These are phyloP conservation scores for Oscheius myriophilus DNA, from an alignment of 2,888 invertebrate genomes.

Conservation along the genomic window DNA sequence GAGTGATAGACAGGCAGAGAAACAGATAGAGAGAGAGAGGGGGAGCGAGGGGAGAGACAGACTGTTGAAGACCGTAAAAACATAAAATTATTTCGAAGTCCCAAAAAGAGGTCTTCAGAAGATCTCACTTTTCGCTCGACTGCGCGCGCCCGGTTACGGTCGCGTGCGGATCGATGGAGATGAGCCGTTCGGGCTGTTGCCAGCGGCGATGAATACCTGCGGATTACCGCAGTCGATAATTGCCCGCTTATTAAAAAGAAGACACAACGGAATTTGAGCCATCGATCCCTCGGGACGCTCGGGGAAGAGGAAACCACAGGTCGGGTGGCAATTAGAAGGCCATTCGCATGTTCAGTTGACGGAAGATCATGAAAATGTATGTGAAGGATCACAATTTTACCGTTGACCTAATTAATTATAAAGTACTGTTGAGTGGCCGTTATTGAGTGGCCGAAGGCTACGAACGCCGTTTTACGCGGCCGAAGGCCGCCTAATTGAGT, in stretches of 20 bases:
- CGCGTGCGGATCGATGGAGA: constrained; percentile 17
- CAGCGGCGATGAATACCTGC: constrained; percentile 29
- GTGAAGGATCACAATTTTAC: no score
- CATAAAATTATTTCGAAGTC: background rate
- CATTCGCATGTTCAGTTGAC: background rate
- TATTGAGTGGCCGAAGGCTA: no score
- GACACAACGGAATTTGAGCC: background rate
- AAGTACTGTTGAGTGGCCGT: no score
- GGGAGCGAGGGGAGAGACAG: no score
- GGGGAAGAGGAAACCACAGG: background rate
- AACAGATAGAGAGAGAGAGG: no score
- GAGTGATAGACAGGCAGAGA: no score
- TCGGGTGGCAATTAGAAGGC: background rate
- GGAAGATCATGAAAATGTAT: no score
- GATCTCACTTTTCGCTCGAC: constrained; percentile 26
- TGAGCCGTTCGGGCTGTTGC: constrained; percentile 9
- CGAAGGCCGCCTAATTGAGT: no score
- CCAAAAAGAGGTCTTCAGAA: no score
- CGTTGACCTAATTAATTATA: no score
- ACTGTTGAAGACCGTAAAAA: no score
- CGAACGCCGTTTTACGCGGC: no score
- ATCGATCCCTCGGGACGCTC: background rate
- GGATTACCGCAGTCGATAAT: constrained; percentile 22
- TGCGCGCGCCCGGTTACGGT: constrained; percentile 14
- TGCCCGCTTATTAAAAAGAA: constrained; percentile 8